phyloP scores from a whole-genome alignment of 2,113 vertebrate species.

The Scalopus aquaticus region DNA sequence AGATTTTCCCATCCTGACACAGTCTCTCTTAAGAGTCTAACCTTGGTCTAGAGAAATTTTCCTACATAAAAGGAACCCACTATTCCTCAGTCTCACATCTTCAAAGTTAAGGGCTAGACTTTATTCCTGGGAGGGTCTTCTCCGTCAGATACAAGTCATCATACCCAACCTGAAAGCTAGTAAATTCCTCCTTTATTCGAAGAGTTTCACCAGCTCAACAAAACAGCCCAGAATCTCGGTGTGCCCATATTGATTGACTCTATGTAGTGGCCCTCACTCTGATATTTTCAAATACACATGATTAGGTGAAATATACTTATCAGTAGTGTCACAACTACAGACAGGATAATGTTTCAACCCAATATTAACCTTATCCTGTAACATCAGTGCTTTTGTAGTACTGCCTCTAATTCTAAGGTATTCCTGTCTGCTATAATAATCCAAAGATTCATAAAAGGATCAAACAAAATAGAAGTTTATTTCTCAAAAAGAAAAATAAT shows the following conservation, averaged over 20 bases:
- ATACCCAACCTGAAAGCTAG: neutral
- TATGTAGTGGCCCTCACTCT: neutral
- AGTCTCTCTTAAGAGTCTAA: constrained; percentile 65
- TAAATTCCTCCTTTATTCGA: constrained; percentile 5
- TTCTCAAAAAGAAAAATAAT: neutral
- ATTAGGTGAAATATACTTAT: neutral
- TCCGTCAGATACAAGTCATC: constrained; percentile 8
- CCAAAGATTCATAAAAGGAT: neutral
- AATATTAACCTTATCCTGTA: neutral
- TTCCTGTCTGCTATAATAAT: neutral
- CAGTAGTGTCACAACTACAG: neutral
- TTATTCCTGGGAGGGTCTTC: constrained; percentile 46
- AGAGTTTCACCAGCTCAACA: constrained; percentile 24
- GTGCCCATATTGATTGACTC: neutral
- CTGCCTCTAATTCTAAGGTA: neutral
- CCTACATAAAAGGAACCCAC: constrained; percentile 55
- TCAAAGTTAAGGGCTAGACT: constrained; percentile 51
- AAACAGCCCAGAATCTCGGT: neutral
- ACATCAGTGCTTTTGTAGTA: neutral
- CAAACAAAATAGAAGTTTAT: neutral
- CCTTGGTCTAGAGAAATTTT: constrained; percentile 58
- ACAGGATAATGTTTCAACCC: neutral
- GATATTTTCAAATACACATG: neutral
- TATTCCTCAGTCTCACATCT: constrained; percentile 28
- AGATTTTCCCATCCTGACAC: constrained; percentile 39